Evolutionary conservation across 2,888 invertebrate genomes (phyloP).

Genomic region (Smittia aterrima): DNA sequence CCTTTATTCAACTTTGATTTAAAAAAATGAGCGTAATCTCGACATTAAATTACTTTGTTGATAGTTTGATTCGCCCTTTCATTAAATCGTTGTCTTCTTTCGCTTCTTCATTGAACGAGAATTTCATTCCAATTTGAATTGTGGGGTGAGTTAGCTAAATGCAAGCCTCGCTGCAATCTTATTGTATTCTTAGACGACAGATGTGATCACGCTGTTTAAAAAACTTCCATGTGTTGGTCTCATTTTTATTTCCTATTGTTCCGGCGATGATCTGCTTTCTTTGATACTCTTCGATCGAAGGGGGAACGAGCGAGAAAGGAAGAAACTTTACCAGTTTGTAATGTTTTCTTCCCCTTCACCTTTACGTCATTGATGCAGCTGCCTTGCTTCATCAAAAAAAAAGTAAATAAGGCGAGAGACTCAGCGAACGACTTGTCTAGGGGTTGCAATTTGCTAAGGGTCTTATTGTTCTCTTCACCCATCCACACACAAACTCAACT

Average conservation of each 20-base stretch:
- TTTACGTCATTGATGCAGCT: slow-evolving; percentile 41
- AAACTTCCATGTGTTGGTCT: background rate
- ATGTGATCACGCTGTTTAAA: background rate
- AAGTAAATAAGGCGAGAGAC: slow-evolving; percentile 23
- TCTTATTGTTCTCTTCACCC: slow-evolving; percentile 34
- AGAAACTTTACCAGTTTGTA: slow-evolving; percentile 11
- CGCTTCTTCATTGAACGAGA: too few species aligned
- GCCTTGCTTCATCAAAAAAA: slow-evolving; percentile 38
- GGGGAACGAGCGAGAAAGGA: background rate
- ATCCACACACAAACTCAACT: slow-evolving; percentile 4
- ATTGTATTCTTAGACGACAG: slow-evolving; percentile 10
- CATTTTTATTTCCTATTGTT: background rate
- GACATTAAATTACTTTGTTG: too few species aligned
- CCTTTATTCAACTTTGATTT: too few species aligned
- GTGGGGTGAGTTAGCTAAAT: background rate
- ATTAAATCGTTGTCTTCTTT: background rate
- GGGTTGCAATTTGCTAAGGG: slow-evolving; percentile 31
- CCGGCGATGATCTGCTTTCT: background rate
- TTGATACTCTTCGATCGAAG: background rate
- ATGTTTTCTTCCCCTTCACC: slow-evolving; percentile 38
- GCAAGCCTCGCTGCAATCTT: background rate
- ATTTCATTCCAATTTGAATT: too few species aligned
- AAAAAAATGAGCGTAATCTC: too few species aligned
- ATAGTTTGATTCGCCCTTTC: background rate
- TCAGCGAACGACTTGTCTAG: slow-evolving; percentile 2